Percentiles rank a stretch among this genome's conserved stretches.
Evolutionary conservation across 2,888 invertebrate species (phyloP).

Genomic region (Drosophila leonis): DNA sequence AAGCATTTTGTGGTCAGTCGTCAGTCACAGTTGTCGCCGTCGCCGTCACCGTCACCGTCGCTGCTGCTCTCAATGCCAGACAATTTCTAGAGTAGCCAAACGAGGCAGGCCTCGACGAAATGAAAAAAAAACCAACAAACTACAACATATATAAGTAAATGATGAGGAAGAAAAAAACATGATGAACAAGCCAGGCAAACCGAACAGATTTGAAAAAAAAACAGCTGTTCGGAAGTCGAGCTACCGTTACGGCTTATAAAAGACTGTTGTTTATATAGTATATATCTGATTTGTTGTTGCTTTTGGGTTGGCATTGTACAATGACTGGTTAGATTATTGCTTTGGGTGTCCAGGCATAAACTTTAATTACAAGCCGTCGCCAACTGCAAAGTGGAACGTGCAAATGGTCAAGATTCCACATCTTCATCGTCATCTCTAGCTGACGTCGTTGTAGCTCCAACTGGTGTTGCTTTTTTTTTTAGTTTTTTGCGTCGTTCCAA

Average conservation of each 20-base stretch:
- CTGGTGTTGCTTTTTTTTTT: constrained; percentile 11
- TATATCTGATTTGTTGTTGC: constrained; percentile 7
- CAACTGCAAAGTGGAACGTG: constrained; percentile 45
- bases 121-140: not conserved
- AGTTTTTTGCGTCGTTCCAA: constrained; percentile 10
- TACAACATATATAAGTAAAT: not conserved
- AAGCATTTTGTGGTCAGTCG: constrained; percentile 63
- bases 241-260: constrained; percentile 71
- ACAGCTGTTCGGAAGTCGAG: constrained; percentile 70
- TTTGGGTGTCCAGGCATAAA: constrained; percentile 54
- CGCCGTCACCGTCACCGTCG: constrained; percentile 38
- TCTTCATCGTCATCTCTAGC: constrained; percentile 10
- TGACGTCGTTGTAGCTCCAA: constrained; percentile 5
- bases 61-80: constrained; percentile 74
- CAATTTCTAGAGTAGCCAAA: constrained; percentile 66
- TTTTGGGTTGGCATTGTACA: constrained; percentile 61
- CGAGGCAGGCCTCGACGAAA: constrained; percentile 44
- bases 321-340: constrained; percentile 64
- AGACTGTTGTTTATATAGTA: constrained; percentile 23
- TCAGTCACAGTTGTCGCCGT: constrained; percentile 55
- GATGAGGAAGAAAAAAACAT: constrained; percentile 24
- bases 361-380: constrained; percentile 53
- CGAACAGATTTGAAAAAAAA: constrained; percentile 32
- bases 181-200: constrained; percentile 40
- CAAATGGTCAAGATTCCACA: constrained; percentile 32